phyloP scores from a whole-genome alignment of 2,797 vertebrate genomes.

The Periophthalmus magnuspinnatus region DNA sequence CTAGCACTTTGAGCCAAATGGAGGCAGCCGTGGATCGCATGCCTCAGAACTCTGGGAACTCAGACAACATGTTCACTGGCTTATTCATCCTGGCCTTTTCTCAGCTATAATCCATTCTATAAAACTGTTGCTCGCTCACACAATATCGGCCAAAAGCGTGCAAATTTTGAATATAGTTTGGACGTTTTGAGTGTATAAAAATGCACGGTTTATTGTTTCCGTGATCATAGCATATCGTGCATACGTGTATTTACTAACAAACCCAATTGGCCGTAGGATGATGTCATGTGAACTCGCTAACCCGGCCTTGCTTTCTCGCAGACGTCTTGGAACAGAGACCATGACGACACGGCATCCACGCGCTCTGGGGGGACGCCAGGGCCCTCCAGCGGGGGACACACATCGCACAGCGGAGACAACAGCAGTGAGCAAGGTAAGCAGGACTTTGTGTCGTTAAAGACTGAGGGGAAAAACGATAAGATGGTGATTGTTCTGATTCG shows the following conservation, averaged over 20 bases:
- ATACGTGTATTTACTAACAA: not conserved
- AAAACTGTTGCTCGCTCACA: constrained; percentile 29
- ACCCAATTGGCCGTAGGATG: not conserved
- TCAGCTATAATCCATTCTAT: constrained; percentile 53
- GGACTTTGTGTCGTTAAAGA: not conserved
- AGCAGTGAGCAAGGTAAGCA: constrained; percentile 98
- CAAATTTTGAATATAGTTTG: constrained; percentile 22
- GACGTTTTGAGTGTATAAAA: constrained; percentile 9
- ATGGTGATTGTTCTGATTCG: not conserved
- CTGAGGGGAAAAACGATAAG: not conserved
- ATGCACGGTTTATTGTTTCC: not conserved
- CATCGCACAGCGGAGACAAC: constrained; percentile 98
- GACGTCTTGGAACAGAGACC: constrained; percentile 99
- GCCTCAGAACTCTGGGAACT: constrained; percentile 73
- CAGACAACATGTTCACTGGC: constrained; percentile 66
- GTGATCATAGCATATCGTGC: constrained; percentile 1
- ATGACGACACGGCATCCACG: constrained; percentile 96
- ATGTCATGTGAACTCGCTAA: constrained; percentile 1
- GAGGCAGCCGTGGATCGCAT: constrained; percentile 70
- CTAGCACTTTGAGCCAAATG: constrained; percentile 72
- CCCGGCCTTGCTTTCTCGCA: constrained; percentile 44
- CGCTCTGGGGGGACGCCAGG: constrained; percentile 96
- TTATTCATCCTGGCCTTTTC: constrained; percentile 47
- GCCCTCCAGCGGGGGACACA: constrained; percentile 96
- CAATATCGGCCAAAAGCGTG: constrained; percentile 25